Evolutionary conservation across 2,797 vertebrate genomes (phyloP), one percentile per base, ranked within the genome.

Genomic region (Coreius guichenoti): DNA sequence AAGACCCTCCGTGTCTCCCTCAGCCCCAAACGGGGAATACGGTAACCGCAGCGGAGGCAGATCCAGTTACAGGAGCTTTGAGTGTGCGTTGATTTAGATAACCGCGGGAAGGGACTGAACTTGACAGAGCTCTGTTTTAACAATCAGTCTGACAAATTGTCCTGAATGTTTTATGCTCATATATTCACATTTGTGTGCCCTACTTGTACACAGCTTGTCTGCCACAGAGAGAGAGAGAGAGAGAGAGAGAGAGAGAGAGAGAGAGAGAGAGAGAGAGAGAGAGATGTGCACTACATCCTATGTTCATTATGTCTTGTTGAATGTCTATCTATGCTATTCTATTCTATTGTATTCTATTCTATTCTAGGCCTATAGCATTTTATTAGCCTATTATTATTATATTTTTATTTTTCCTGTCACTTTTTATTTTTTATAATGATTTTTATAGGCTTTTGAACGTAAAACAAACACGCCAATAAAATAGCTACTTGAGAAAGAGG

Each of bases 101-200:
- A 81, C 31, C 70, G 80, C 16, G 6, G 49, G 63, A 31, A 67
- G n/a, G 67, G 86, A 81, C 74, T 92, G 91, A 92, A 93, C 90
- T 94, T 94, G 92, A 87, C 79, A 23, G 36, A 47, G 69, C 33
- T 68, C 43, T 85, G 61, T 68, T 79, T 67, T 69, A n/a, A 21
- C 26, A 29, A 82, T 31, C 80, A 29, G 58, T 51, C 51, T 61
- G 12, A 54, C 31, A 47, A 47, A 70, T 8, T 70, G 13, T 19
- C 39, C 17, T 31, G 61, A 33, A 9, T 16, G 61, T 19, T 13
- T 78, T 45, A 78, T 45, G 39, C 61, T 12, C 16, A 45, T 63
- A 36, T 76, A 56, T 76, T 56, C 23, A 61, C 36, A 61, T 78
- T 23, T 79, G 8, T 79, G 56, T 47, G 26, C 31, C 43, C 39